Evolutionary conservation across 2,888 invertebrate species (phyloP), one percentile per base, ranked within the genome.

Genomic region (Luffia ferchaultella): DNA sequence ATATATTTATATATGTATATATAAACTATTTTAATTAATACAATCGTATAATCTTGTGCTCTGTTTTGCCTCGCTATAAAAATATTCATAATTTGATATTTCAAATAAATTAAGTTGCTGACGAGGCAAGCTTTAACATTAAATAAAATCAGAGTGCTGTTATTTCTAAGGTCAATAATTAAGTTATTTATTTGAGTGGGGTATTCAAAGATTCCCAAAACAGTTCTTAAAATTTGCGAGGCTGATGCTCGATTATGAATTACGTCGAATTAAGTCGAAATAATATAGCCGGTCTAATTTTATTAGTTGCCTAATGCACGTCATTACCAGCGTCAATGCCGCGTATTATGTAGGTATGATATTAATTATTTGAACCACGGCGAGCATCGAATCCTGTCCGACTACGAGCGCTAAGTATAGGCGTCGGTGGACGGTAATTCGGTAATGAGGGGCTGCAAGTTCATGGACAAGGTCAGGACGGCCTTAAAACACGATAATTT

Each of bases 301-400:
- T 82, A 83, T 83, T 80, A 82, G 76, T 70, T 62, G 67, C 60
- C 62, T 83, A 82, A 83, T 83, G 65, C 62, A 67, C 66, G 82
- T 82, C 62, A 82, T 83, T 82, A 80, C 63, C 54, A 52, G 53
- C 57, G 55, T 45, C 65, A 78, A 78, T 78, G 76, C 65, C 42
- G 65, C 68, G 68, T 76, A 76, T 79, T 80, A 79, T 80, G 80
- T 78, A 76, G 76, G 73, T 76, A 76, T 76, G 71, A 78, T 82
- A 79, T 80, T 79, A 83, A 82, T 82, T 80, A 83, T 83, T 80
- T 79, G 79, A 82, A 82, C 78, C 78, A 71, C 48, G 52, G 57
- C 49, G 52, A 46, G 40, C 40, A 41, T 40, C 43, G 55, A 30
- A 30, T 30, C 59, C 56, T 55, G 59, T 58, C 55, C 58, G 60